Conservation (phyloP, 2,797 vertebrate genomes). For the Phalloptychus januarius region DNA sequence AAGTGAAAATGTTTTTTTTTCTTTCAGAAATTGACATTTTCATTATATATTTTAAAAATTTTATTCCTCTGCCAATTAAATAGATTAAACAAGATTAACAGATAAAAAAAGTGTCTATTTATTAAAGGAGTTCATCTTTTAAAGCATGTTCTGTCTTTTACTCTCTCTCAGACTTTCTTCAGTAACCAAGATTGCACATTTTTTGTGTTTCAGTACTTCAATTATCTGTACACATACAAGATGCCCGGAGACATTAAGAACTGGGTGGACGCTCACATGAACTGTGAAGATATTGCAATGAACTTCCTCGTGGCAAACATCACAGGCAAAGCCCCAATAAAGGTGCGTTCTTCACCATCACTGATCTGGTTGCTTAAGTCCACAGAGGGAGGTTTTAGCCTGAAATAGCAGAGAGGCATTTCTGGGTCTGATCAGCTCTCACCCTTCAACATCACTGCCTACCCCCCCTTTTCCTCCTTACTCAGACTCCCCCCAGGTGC, state of each 20-base stretch:
- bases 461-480: conserved; percentile 40
- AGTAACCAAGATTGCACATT: conserved; percentile 12
- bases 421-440: conserved; percentile 81
- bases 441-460: conserved; percentile 57
- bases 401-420: conserved; percentile 54
- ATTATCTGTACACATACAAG: conserved; percentile 98
- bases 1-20: background rate
- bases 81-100: background rate
- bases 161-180: conserved; percentile 13
- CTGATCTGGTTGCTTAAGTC: conserved; percentile 21
- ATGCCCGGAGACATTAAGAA: conserved; percentile 99
- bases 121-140: conserved; percentile 2
- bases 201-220: conserved; percentile 89
- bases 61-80: background rate
- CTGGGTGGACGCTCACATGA: conserved; percentile 99
- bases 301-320: conserved; percentile 98
- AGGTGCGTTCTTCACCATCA: conserved; percentile 79
- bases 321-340: conserved; percentile 97
- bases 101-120: background rate
- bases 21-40: background rate
- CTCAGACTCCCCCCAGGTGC: conserved; percentile 74
- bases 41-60: background rate
- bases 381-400: conserved; percentile 32
- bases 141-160: conserved; percentile 31
- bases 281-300: conserved; percentile 99